These are phyloP conservation scores for Elysia chlorotica DNA, from an alignment of 1,140 invertebrate species.

Conservation along the genomic window DNA sequence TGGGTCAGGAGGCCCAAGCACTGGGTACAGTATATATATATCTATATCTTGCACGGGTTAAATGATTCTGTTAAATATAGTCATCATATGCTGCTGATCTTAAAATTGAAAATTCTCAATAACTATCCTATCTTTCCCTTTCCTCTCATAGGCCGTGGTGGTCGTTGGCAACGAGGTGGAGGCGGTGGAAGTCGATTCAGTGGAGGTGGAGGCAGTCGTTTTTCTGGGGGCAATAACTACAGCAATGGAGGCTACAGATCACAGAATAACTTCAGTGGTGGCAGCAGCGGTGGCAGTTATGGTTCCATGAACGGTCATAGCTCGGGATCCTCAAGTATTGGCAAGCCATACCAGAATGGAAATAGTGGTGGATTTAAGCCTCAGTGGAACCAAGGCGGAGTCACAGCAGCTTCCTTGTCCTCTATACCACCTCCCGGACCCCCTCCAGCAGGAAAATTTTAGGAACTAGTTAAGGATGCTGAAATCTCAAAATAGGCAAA, in stretches of 20 bases:
- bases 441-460: too few species aligned
- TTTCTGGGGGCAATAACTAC: not conserved
- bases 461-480: too few species aligned
- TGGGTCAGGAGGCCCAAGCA: not conserved
- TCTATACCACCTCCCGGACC: not conserved
- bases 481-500: too few species aligned
- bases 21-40: not conserved
- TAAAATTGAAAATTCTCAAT: not conserved
- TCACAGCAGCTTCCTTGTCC: not conserved
- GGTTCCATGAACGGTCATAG: not conserved
- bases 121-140: not conserved
- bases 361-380: not conserved
- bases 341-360: not conserved
- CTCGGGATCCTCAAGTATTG: too few species aligned
- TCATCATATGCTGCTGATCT: not conserved
- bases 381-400: constrained; percentile 4
- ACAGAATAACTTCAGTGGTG: constrained; percentile 6
- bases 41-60: not conserved
- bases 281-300: constrained; percentile 1
- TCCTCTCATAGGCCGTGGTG: constrained; percentile 21
- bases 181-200: not conserved
- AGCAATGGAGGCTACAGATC: not conserved
- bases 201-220: not conserved
- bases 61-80: not conserved
- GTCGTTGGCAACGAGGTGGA: constrained; percentile 21